phyloP scores from a whole-genome alignment of 2,113 vertebrate genomes.

The Indicator maculatus region DNA sequence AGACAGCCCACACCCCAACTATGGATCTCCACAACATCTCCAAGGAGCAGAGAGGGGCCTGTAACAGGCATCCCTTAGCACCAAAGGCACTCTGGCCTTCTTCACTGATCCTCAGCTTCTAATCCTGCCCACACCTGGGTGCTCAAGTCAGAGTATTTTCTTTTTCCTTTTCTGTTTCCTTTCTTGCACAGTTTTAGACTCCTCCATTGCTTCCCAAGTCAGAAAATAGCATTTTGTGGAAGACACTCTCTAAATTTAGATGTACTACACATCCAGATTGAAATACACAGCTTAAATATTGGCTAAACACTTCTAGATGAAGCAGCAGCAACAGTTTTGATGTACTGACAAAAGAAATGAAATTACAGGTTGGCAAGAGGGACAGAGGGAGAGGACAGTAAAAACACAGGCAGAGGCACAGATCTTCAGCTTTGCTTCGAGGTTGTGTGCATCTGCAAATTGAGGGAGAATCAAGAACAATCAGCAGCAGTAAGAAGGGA shows the following conservation, averaged over 20 bases:
- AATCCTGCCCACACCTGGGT: background rate
- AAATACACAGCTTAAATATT: background rate
- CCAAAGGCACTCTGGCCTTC: background rate
- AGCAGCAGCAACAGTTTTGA: background rate
- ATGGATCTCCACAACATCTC: background rate
- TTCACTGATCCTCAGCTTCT: background rate
- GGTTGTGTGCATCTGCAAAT: background rate
- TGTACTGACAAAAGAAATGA: background rate
- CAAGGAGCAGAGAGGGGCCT: background rate
- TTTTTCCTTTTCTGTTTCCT: background rate
- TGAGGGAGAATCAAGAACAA: background rate
- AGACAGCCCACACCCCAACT: background rate
- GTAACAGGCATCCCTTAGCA: rapidly evolving
- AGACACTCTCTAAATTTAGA: background rate
- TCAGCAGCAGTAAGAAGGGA: background rate
- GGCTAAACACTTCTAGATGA: background rate
- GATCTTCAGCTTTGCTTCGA: background rate
- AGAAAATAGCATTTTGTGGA: background rate
- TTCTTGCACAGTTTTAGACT: background rate
- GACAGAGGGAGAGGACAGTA: background rate
- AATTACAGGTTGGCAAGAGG: background rate
- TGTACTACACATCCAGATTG: background rate
- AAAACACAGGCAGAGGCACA: background rate
- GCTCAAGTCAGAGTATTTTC: background rate
- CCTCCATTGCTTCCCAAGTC: background rate